Evolutionary conservation across 2,113 vertebrate genomes (phyloP).

Genomic region (Otis tarda): DNA sequence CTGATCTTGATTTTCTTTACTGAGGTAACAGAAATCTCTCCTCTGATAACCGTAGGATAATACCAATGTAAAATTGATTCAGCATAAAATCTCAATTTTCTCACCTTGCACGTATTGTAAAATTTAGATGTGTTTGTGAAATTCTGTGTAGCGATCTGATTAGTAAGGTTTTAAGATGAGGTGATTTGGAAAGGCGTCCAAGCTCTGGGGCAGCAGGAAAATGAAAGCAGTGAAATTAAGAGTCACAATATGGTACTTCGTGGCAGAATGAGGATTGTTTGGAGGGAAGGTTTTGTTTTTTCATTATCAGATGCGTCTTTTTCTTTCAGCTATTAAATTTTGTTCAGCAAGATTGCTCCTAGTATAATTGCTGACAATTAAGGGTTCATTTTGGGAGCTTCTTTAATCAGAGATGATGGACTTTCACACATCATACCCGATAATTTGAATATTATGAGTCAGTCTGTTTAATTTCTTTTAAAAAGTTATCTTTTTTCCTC

Average conservation of each 20-base stretch:
- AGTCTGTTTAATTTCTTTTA: neutral
- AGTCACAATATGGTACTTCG: neutral
- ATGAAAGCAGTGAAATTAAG: neutral
- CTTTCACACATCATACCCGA: neutral
- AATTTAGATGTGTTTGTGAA: neutral
- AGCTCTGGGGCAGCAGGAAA: neutral
- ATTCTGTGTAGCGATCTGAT: neutral
- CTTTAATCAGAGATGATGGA: neutral
- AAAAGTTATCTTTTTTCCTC: neutral
- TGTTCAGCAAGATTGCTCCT: neutral
- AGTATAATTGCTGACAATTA: constrained; percentile 1
- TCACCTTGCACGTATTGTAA: neutral
- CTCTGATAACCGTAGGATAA: neutral
- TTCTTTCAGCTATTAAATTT: neutral
- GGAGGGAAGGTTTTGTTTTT: neutral
- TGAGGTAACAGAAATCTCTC: neutral
- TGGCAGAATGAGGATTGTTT: neutral
- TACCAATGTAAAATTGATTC: neutral
- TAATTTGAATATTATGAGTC: neutral
- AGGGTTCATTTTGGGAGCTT: neutral
- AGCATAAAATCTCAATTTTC: neutral
- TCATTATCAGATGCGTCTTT: neutral
- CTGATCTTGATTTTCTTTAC: neutral
- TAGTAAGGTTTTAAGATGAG: neutral
- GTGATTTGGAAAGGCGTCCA: neutral